Percentiles rank a stretch among this genome's conserved stretches.
phyloP scores from a whole-genome alignment of 2,888 invertebrate genomes.

The Lutraria lutraria region DNA sequence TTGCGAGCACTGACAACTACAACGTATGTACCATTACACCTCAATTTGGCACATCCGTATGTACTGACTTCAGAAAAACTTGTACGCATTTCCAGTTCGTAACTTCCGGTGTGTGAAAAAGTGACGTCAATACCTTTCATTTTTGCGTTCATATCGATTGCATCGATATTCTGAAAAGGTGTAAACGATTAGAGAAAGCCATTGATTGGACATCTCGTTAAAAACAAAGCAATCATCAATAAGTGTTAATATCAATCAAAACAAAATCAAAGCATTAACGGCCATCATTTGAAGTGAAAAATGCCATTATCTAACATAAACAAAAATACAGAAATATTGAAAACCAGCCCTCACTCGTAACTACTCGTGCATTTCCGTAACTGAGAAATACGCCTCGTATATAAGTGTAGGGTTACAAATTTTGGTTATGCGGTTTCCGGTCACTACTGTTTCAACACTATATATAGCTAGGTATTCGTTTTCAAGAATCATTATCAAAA shows the following conservation, averaged over 20 bases:
- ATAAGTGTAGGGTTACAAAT: too few species aligned
- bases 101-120: not conserved
- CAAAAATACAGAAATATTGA: not conserved
- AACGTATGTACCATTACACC: not conserved
- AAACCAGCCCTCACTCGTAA: too few species aligned
- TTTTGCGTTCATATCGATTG: not conserved
- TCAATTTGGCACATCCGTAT: not conserved
- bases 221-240: not conserved
- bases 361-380: too few species aligned
- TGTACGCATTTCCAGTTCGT: not conserved
- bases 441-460: too few species aligned
- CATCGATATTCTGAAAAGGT: not conserved
- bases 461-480: too few species aligned
- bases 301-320: not conserved
- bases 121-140: not conserved
- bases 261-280: not conserved
- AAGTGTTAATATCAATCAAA: not conserved
- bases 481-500: too few species aligned
- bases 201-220: not conserved
- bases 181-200: not conserved
- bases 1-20: not conserved
- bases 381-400: too few species aligned
- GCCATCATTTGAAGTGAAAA: not conserved
- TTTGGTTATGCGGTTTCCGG: too few species aligned
- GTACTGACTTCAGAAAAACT: not conserved